phyloP scores from a whole-genome alignment of 2,888 invertebrate genomes.

The Agapetus fuscipes region DNA sequence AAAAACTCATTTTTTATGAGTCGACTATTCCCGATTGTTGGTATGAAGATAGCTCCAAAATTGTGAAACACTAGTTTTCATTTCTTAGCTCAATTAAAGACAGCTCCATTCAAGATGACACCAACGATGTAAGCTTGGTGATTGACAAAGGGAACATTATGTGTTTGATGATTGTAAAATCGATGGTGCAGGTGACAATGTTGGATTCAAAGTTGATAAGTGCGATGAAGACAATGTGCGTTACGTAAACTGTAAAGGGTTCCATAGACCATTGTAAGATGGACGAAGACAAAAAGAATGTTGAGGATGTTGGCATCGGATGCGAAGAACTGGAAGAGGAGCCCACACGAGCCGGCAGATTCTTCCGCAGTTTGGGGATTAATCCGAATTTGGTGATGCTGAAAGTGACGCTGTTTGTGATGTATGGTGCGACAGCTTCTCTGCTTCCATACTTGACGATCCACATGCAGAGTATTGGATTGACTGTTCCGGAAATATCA shows the following conservation, averaged over 20 bases:
- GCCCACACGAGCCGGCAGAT: constrained; percentile 31
- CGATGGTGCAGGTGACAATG: too few relatives aligned
- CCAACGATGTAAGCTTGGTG: too few relatives aligned
- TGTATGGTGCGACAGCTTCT: constrained; percentile 78
- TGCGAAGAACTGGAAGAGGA: constrained; percentile 35
- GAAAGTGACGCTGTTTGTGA: constrained; percentile 72
- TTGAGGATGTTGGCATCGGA: constrained; percentile 35
- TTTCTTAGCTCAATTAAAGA: too few relatives aligned
- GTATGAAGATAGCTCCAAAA: too few relatives aligned
- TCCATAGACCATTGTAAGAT: constrained; percentile 12
- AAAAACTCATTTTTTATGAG: too few relatives aligned
- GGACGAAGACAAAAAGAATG: constrained; percentile 33
- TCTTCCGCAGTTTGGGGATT: constrained; percentile 46
- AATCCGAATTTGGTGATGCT: constrained; percentile 72
- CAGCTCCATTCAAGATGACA: not conserved
- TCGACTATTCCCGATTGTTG: too few relatives aligned
- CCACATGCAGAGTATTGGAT: constrained; percentile 84
- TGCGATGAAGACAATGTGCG: not conserved
- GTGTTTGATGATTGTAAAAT: too few relatives aligned
- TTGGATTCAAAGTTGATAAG: too few relatives aligned
- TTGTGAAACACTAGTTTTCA: too few relatives aligned
- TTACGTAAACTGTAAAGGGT: not conserved
- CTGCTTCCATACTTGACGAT: constrained; percentile 79
- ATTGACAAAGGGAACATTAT: too few relatives aligned
- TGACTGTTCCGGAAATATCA: constrained; percentile 78